These are phyloP conservation scores for Alviniconcha strummeri DNA, from an alignment of 2,888 invertebrate species.

Conservation along the genomic window DNA sequence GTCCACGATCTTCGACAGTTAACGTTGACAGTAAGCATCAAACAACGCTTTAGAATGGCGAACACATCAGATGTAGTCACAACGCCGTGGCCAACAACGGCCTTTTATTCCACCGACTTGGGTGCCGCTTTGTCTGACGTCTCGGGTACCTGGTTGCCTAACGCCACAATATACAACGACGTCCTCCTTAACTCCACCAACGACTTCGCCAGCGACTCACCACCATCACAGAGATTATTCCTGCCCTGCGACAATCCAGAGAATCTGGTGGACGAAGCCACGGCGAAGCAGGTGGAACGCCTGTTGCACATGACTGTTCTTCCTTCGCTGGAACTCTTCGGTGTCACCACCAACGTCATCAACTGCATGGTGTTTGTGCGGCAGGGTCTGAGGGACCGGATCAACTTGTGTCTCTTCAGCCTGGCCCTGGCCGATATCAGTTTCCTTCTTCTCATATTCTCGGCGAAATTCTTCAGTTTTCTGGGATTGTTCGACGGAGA, in stretches of 20 bases:
- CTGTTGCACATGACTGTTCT: not conserved
- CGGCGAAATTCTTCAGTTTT: conserved; percentile 21
- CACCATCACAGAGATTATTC: not conserved
- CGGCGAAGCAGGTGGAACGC: conserved; percentile 5
- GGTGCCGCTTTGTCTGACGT: not conserved
- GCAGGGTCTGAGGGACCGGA: conserved; percentile 12
- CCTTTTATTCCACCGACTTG: no score
- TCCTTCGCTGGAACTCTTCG: conserved; percentile 10
- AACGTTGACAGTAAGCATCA: no score
- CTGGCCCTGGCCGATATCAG: conserved; percentile 12
- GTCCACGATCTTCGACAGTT: no score
- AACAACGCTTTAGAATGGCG: no score
- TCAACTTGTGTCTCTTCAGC: conserved; percentile 25
- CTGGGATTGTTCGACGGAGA: not conserved
- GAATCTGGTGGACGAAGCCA: conserved; percentile 6
- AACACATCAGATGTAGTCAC: no score
- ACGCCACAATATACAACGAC: no score
- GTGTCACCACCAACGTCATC: conserved; percentile 19
- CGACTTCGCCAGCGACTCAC: no score
- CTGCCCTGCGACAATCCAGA: conserved; percentile 20
- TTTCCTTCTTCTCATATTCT: conserved; percentile 2
- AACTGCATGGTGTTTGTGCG: conserved; percentile 5
- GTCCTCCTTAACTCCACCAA: no score
- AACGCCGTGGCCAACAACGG: no score
- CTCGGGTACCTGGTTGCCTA: no score